Evolutionary conservation across 2,113 vertebrate genomes (phyloP).

Genomic region (Nothobranchius furzeri): DNA sequence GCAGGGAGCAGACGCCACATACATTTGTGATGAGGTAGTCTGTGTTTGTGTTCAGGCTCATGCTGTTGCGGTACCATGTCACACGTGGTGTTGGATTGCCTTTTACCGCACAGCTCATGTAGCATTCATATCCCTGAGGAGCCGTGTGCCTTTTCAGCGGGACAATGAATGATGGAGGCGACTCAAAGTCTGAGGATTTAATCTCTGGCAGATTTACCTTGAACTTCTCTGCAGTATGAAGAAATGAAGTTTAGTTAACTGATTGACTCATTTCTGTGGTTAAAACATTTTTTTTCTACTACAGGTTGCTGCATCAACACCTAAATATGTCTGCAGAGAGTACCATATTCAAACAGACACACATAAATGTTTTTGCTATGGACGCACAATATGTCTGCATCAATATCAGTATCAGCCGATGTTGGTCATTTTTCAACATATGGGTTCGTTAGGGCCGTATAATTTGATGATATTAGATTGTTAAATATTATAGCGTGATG

Average conservation of each 20-base stretch:
- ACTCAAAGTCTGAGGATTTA: constrained; percentile 69
- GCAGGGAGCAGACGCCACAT: constrained; percentile 87
- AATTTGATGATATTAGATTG: too few relatives aligned
- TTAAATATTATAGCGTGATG: too few relatives aligned
- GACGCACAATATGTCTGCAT: too few relatives aligned
- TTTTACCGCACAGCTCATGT: constrained; percentile 87
- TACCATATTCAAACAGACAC: too few relatives aligned
- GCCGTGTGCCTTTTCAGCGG: constrained; percentile 80
- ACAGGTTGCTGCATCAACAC: too few relatives aligned
- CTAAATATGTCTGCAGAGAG: too few relatives aligned
- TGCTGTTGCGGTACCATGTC: constrained; percentile 84
- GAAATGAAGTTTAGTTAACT: not conserved
- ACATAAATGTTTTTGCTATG: too few relatives aligned
- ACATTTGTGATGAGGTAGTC: constrained; percentile 81
- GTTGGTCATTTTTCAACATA: too few relatives aligned
- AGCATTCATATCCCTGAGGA: constrained; percentile 83
- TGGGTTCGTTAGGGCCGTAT: too few relatives aligned
- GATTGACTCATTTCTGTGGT: too few relatives aligned
- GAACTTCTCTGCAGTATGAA: constrained; percentile 72
- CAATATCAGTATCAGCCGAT: too few relatives aligned
- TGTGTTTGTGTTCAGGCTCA: constrained; percentile 79
- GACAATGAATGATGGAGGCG: constrained; percentile 81
- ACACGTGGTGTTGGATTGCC: constrained; percentile 83
- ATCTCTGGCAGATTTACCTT: constrained; percentile 55
- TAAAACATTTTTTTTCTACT: too few relatives aligned